Evolutionary conservation across 2,113 vertebrate species (phyloP), one percentile per base, ranked within the genome.

Genomic region (Scartelaos histophorus): DNA sequence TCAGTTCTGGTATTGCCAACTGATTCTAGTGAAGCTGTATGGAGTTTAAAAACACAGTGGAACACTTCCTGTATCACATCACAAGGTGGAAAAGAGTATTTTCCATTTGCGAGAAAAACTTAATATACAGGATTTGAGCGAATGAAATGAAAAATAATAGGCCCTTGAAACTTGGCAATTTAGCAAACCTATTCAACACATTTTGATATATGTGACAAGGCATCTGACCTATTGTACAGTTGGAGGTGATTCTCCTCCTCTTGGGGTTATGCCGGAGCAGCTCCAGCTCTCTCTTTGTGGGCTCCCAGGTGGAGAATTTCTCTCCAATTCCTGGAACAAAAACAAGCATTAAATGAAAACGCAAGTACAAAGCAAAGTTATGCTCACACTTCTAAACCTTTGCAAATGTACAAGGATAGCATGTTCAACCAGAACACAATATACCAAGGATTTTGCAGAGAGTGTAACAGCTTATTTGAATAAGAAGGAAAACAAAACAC

Each of bases 301-400:
- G 98, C 84, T 99, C 98, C 98, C 98, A 99, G 0, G 96, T 97
- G 22, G 96, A 96, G 92, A 96, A 99, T 87, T 98, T 98, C 91
- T 99, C 98, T 82, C 97, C 97, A 67, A 96, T 94, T 51, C 97
- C 98, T 99, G 84, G 49, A 54, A 67, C 22, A 76, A 51, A 83
- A 19, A 75, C 61, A 72, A 60, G 66, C 12, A 64, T 15, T 58
- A 5, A 54, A 54, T 54, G 51, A 54, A 54, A 54, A 54, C 51
- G 17, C 51, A 54, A 19, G 7, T n/a, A 53, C 51, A 38, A 38
- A 38, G 35, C 35, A 38, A 38, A 38, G 17, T 9, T n/a, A 17
- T 53, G 51, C 7, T 9, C 51, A 38, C 35, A 38, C 7, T 2
- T 7, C 35, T 6, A 38, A 38, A 6, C 5, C 5, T 54, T 54